A percentile compares a stretch with the other conserved stretches of the same genome.
Conservation (phyloP, 2,797 vertebrate species). For the Pyrocephalus nanus region DNA sequence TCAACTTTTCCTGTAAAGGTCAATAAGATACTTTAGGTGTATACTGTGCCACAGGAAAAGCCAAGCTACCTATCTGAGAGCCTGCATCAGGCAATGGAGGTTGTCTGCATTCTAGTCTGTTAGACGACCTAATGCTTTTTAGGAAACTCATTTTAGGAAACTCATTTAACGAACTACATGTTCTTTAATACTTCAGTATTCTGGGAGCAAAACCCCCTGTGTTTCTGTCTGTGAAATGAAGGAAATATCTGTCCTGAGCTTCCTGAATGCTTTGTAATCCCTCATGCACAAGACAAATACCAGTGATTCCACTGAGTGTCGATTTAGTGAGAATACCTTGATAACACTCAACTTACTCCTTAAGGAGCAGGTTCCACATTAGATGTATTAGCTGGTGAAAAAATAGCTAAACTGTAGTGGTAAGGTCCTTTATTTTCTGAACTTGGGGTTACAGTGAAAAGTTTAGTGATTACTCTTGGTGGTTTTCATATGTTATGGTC, state of each 20-base stretch:
- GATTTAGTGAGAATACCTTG: neutral
- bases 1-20: neutral
- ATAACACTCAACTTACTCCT: neutral
- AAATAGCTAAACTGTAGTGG: neutral
- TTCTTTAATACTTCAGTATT: neutral
- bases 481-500: neutral
- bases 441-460: neutral
- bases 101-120: neutral
- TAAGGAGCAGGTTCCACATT: neutral
- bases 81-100: neutral
- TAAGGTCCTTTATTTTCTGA: neutral
- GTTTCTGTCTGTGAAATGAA: neutral
- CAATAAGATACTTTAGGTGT: neutral
- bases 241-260: neutral
- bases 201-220: rapidly evolving
- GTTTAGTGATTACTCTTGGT: neutral
- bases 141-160: neutral
- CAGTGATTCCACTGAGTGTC: neutral
- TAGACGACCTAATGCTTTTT: neutral
- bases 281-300: neutral
- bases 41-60: neutral
- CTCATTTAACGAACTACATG: neutral
- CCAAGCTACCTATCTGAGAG: neutral
- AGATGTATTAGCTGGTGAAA: neutral
- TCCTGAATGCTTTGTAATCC: neutral